Conservation (phyloP, 2,888 invertebrate species). For the Tetranychus piercei region DNA sequence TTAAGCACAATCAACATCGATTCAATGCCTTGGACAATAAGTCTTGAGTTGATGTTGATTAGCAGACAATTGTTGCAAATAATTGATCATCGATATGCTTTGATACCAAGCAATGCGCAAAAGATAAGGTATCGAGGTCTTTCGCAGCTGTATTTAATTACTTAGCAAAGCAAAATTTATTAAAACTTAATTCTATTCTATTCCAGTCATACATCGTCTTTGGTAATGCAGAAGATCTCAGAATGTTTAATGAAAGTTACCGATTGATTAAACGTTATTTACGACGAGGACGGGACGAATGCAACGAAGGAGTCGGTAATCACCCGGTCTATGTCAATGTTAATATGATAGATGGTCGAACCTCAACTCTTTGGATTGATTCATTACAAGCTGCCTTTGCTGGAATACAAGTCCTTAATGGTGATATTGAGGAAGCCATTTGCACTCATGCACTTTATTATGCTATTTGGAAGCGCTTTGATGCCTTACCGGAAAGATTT, state of each 20-base stretch:
- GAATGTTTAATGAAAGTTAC: slow-evolving; percentile 43
- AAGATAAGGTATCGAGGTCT: too few relatives aligned
- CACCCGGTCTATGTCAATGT: slow-evolving; percentile 47
- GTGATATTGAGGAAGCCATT: slow-evolving; percentile 46
- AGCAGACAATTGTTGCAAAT: too few relatives aligned
- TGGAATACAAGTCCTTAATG: slow-evolving; percentile 38
- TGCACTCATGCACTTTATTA: slow-evolving; percentile 45
- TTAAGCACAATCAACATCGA: too few relatives aligned
- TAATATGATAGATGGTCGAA: slow-evolving; percentile 43
- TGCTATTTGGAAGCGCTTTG: slow-evolving; percentile 43
- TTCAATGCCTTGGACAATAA: too few relatives aligned
- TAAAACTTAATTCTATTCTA: background rate
- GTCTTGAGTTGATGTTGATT: too few relatives aligned
- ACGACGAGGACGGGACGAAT: slow-evolving; percentile 39
- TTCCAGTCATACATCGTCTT: slow-evolving; percentile 42
- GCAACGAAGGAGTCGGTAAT: slow-evolving; percentile 41
- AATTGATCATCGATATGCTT: too few relatives aligned
- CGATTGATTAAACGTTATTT: slow-evolving; percentile 40
- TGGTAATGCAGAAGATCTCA: slow-evolving; percentile 40
- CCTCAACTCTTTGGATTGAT: slow-evolving; percentile 45
- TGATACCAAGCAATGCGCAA: too few relatives aligned
- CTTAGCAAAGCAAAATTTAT: too few relatives aligned
- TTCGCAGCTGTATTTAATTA: too few relatives aligned
- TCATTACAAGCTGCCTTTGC: slow-evolving; percentile 41
- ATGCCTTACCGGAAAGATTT: slow-evolving; percentile 39